Percentiles rank a stretch among this genome's conserved stretches.
Conservation (phyloP, 2,113 vertebrate species). For the Cinclus mexicanus region DNA sequence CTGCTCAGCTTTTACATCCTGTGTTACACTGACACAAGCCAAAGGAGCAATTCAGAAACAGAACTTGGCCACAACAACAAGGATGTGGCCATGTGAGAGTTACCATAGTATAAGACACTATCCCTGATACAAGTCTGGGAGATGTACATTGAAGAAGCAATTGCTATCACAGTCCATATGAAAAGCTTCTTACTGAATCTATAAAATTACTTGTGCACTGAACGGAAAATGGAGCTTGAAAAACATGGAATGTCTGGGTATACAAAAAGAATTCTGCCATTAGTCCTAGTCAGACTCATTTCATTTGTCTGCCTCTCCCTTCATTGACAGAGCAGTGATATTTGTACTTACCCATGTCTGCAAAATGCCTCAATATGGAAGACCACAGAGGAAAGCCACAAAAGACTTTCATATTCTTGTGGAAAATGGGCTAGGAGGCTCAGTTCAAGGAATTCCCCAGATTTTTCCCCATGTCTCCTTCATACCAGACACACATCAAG, state of each 20-base stretch:
- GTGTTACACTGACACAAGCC: neutral
- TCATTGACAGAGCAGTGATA: neutral
- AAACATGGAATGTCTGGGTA: neutral
- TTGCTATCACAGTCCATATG: neutral
- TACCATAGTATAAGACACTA: neutral
- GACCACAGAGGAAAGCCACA: neutral
- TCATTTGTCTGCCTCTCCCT: neutral
- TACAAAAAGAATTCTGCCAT: neutral
- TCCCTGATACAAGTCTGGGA: neutral
- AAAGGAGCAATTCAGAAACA: neutral
- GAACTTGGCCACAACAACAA: neutral
- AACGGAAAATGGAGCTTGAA: neutral
- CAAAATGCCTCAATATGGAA: neutral
- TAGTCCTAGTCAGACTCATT: neutral
- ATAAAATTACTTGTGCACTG: neutral
- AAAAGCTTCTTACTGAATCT: neutral
- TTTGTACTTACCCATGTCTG: slow-evolving; percentile 47
- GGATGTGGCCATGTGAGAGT: neutral
- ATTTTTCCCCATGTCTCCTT: neutral
- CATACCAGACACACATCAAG: slow-evolving; percentile 17
- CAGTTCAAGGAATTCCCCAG: neutral
- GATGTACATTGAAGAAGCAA: neutral
- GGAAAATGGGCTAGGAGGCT: neutral
- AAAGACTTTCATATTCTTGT: neutral
- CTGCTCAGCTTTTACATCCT: slow-evolving; percentile 15